Base-by-base conservation (phyloP, 2,113 vertebrate species). In the Bungarus multicinctus region DNA sequence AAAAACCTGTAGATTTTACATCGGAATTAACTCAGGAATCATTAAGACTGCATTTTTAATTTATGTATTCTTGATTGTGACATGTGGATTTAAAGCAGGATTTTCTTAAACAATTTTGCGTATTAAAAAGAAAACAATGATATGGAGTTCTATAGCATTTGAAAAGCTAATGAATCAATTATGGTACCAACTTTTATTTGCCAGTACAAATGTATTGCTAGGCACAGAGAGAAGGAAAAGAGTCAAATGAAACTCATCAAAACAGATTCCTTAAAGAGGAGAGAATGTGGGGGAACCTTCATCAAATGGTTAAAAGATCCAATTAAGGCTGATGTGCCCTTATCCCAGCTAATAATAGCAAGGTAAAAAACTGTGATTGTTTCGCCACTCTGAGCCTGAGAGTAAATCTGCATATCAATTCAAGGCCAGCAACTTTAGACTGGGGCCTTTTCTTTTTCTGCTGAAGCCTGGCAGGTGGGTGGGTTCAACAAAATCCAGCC, bases 361-460 rank as follows among this genome's bases (percentile, higher is more conserved):
- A 43, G 34, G 52, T 30, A 25, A 85, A 53, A 85, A 43, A 30
- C 47, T 53, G 20, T n/a, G 85, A 16, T 14, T 69, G 30, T 53
- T 47, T 34, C 22, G 1, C 27, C 30, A 50, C 87, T 88, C 87
- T 53, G 43, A 43, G 74, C 74, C 18, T 43, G 74, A 9, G 27
- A 64, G 7, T n/a, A 53, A 90, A 81, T 90, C 50, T 90, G 58
- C 89, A 90, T 90, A 54, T 81, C 27, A 90, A 90, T 81, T 53
- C 89, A 50, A 90, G n/a, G 27, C 50, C 22, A 91, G 52, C n/a
- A 64, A 18, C 7, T 47, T 90, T 30, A 64, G 6, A 6, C 43
- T 50, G 89, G 58, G 58, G 18, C 60, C 47, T 52, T 20, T 50
- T 69, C 60, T 34, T 52, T 58, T 58, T 45, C 55, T 58, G 55